phyloP scores from a whole-genome alignment of 2,888 invertebrate genomes.

The Drosophila siamana region DNA sequence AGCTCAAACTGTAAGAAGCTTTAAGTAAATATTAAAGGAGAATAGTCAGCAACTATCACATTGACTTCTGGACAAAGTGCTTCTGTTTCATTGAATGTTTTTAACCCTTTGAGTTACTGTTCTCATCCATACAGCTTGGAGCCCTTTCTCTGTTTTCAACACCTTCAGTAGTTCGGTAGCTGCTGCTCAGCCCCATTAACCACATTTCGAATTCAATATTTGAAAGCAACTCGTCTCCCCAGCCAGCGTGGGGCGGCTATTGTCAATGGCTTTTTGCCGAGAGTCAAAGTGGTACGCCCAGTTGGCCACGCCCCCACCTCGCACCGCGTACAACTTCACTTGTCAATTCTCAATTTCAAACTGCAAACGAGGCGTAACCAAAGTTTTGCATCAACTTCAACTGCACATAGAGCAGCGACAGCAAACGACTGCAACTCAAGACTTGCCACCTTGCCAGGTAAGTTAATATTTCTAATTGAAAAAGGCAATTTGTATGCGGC shows the following conservation, averaged over 20 bases:
- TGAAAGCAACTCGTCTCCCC: slow-evolving; percentile 10
- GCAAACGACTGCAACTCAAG: slow-evolving; percentile 37
- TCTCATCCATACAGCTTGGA: no score
- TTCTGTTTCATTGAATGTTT: neutral
- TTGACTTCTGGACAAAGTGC: neutral
- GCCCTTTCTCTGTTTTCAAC: slow-evolving; percentile 13
- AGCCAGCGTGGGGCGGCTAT: neutral
- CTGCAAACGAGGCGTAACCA: slow-evolving; percentile 54
- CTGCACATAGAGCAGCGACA: slow-evolving; percentile 38
- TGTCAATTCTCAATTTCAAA: slow-evolving; percentile 45
- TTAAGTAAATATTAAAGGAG: no score
- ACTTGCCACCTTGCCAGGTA: slow-evolving; percentile 44
- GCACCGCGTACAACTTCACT: slow-evolving; percentile 21
- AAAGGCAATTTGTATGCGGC: slow-evolving; percentile 77
- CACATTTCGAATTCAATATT: slow-evolving; percentile 37
- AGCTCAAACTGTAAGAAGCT: no score
- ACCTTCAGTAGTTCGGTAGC: slow-evolving; percentile 14
- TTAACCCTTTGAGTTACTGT: slow-evolving; percentile 7
- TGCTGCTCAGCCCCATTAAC: slow-evolving; percentile 30
- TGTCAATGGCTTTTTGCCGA: slow-evolving; percentile 8
- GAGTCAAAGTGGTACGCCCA: slow-evolving; percentile 5
- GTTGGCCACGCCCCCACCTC: neutral
- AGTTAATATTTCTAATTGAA: slow-evolving; percentile 78
- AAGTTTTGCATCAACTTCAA: slow-evolving; percentile 66
- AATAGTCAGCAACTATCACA: no score